Evolutionary conservation across 1,140 invertebrate genomes (phyloP).

Genomic region (Thaumetopoea pityocampa): DNA sequence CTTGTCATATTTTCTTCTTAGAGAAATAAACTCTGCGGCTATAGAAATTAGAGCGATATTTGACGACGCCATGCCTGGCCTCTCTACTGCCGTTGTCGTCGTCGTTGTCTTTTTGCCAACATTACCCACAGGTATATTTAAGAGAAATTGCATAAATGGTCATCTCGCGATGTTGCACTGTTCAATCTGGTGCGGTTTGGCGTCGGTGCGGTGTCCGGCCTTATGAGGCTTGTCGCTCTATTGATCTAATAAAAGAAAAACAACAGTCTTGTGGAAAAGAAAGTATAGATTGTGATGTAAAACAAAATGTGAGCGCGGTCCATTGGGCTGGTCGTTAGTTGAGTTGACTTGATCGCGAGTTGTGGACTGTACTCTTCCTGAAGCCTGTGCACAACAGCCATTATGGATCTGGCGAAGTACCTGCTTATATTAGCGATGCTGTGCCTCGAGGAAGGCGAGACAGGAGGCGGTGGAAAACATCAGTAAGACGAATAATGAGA

Average conservation of each 20-base stretch:
- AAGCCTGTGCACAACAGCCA: slow-evolving; percentile 15
- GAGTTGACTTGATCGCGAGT: slow-evolving; percentile 17
- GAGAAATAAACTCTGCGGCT: slow-evolving; percentile 26
- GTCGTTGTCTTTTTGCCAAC: slow-evolving; percentile 65
- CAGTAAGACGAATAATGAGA: slow-evolving; percentile 44
- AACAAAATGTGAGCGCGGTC: slow-evolving; percentile 52
- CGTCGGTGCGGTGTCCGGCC: slow-evolving; percentile 27
- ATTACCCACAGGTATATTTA: slow-evolving; percentile 72
- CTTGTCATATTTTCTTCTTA: slow-evolving; percentile 8
- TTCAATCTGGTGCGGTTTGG: slow-evolving; percentile 44
- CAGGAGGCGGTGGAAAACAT: slow-evolving; percentile 54
- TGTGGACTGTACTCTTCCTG: slow-evolving; percentile 22
- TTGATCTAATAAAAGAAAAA: slow-evolving; percentile 38
- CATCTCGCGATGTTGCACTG: slow-evolving; percentile 55
- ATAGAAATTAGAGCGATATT: slow-evolving; percentile 33
- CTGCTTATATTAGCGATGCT: slow-evolving; percentile 45
- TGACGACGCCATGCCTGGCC: slow-evolving; percentile 5
- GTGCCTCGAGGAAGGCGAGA: slow-evolving; percentile 39
- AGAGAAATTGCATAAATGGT: slow-evolving; percentile 73
- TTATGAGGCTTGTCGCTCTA: slow-evolving; percentile 28
- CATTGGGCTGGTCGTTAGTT: slow-evolving; percentile 22
- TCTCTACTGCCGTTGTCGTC: slow-evolving; percentile 31
- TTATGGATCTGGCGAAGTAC: slow-evolving; percentile 51
- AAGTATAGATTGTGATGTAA: slow-evolving; percentile 38
- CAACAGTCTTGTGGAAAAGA: slow-evolving; percentile 35